Conservation (phyloP, 1,140 invertebrate genomes). For the Drosophila burlai region DNA sequence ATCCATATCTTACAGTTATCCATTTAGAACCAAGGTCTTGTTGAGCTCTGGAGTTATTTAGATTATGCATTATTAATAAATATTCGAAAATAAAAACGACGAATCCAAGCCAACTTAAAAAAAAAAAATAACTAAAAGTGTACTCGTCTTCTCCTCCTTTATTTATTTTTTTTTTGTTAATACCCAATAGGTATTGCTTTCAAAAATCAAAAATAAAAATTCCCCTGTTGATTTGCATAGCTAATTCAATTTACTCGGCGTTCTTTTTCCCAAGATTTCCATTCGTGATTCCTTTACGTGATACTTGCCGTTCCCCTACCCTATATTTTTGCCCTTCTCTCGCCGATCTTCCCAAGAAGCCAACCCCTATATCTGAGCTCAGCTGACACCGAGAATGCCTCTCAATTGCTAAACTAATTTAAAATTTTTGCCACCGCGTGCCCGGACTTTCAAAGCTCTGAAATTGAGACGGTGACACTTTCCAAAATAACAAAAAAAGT, state of each 20-base stretch:
- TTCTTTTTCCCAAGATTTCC: constrained; percentile 42
- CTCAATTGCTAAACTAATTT: constrained; percentile 80
- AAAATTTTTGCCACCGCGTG: constrained; percentile 75
- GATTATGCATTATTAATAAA: not conserved
- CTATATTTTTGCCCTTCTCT: not conserved
- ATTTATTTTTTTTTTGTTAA: not conserved
- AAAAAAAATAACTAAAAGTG: not conserved
- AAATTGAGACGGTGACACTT: constrained; percentile 60
- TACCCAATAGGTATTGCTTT: constrained; percentile 29
- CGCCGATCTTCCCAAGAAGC: not conserved
- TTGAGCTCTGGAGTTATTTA: not conserved
- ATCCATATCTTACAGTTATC: too few species aligned
- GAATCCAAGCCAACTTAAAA: not conserved
- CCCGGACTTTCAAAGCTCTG: constrained; percentile 43
- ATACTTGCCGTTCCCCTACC: not conserved
- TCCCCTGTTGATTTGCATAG: constrained; percentile 60
- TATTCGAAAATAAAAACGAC: not conserved
- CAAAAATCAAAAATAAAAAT: constrained; percentile 52
- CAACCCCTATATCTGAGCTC: constrained; percentile 1
- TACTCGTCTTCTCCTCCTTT: not conserved
- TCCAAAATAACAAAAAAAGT: not conserved
- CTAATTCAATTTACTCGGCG: constrained; percentile 69
- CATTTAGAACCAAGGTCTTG: too few species aligned
- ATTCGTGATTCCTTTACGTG: constrained; percentile 50
- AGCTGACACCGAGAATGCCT: constrained; percentile 55